Base-by-base conservation (phyloP, 1,140 invertebrate species). In the Pectinophora gossypiella region DNA sequence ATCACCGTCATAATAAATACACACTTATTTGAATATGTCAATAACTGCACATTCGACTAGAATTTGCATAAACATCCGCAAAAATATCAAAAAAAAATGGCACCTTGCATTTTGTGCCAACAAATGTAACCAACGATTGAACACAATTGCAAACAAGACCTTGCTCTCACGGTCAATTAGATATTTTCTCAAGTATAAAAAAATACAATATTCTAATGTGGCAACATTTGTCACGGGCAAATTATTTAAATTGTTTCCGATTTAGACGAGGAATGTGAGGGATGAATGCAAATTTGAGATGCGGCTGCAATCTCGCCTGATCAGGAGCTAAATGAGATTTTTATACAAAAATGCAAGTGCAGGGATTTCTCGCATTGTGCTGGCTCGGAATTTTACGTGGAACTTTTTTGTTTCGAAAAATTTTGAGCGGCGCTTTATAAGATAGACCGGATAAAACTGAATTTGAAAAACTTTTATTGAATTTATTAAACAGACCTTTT, bases 181-280 rank as follows among this genome's bases (percentile, higher is more conserved):
- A 48, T 60, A 48, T 51, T 54, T 49, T 50, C 55, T 60, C 56
- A 44, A 51, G 57, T 48, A 46, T 58, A 49, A 66, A 59, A 61
- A 70, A 66, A 65, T 66, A 64, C 60, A 60, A 52, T 61, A 75
- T 72, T 72, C 56, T 66, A 71, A 76, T 68, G 42, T 49, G 52
- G 40, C 48, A 47, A 56, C 71, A 78, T 79, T 78, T 73, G 73
- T 79, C 69, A 79, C 44, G 54, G 59, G 48, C 54, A 48, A 77
- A 77, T 81, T 81, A 79, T 81, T 84, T 65, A 79, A 79, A 84
- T 83, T 74, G 64, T 57, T 48, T 44, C 57, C 52, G 49, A 68
- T 49, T 60, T 20, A n/a, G 42, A 38, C 9, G n/a, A 50, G 50
- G 44, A 54, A 58, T 55, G 48, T 50, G 20, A 64, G 54, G 64